A percentile compares a stretch with the other conserved stretches of the same genome.
Conservation (phyloP, 2,113 vertebrate species). For the Pyrgilauda ruficollis region DNA sequence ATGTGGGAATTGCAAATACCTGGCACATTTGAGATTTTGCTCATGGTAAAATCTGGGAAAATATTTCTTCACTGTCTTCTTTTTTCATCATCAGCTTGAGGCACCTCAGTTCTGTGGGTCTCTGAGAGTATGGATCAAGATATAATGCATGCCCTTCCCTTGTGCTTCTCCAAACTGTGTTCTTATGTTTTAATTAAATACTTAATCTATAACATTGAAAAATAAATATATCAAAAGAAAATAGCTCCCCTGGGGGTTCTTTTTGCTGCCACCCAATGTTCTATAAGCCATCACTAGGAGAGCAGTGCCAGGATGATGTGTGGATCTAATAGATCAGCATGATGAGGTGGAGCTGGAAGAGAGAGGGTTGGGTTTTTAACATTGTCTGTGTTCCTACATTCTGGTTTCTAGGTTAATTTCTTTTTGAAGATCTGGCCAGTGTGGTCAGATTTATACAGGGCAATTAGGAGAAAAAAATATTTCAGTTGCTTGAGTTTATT, state of each 20-base stretch:
- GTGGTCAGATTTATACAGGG: background rate
- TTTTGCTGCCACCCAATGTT: background rate
- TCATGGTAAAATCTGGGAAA: background rate
- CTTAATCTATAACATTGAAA: background rate
- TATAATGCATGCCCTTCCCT: background rate
- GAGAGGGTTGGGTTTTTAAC: background rate
- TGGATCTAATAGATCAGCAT: background rate
- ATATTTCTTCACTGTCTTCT: background rate
- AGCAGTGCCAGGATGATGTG: background rate
- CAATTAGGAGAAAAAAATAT: background rate
- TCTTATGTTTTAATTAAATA: conserved; percentile 6
- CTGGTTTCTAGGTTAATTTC: background rate
- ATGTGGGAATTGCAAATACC: background rate
- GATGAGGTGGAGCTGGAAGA: background rate
- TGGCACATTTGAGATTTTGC: background rate
- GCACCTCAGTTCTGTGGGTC: background rate
- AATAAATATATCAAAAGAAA: background rate
- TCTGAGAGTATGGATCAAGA: background rate
- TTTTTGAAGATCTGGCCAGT: background rate
- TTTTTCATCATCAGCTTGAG: background rate
- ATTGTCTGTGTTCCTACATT: background rate
- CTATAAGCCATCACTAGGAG: background rate
- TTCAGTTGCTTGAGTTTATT: background rate
- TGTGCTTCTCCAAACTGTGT: background rate
- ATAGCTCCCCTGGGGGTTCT: background rate